phyloP scores from a whole-genome alignment of 2,113 vertebrate species.

The Tachysurus fulvidraco region DNA sequence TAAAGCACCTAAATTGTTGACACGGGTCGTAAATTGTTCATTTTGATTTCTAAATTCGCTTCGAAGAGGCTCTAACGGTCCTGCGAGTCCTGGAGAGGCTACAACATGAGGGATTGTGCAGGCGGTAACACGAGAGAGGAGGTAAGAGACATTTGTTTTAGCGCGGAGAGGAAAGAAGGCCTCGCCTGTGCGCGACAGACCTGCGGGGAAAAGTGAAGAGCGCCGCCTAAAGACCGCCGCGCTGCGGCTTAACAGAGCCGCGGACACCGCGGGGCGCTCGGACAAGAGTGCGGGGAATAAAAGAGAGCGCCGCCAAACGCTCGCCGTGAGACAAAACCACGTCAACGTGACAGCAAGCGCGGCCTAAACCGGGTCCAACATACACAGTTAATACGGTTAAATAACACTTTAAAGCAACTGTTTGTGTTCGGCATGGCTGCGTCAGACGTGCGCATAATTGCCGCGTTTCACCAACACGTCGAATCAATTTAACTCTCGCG shows the following conservation, averaged over 20 bases:
- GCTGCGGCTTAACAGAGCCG: slow-evolving; percentile 62
- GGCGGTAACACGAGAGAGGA: slow-evolving; percentile 68
- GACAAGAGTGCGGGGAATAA: slow-evolving; percentile 57
- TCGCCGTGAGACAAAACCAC: slow-evolving; percentile 69
- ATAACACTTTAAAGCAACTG: not conserved
- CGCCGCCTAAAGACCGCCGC: slow-evolving; percentile 81
- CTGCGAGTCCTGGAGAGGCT: slow-evolving; percentile 38
- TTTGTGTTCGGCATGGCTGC: not conserved
- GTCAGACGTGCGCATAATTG: not conserved
- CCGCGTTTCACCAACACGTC: not conserved
- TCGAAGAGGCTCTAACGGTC: not conserved
- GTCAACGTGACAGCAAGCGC: not conserved
- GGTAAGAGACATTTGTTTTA: slow-evolving; percentile 50
- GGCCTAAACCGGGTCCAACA: not conserved
- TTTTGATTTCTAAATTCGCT: not conserved
- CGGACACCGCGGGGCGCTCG: slow-evolving; percentile 73
- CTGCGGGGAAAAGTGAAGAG: slow-evolving; percentile 78
- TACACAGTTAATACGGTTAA: not conserved
- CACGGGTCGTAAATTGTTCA: not conserved
- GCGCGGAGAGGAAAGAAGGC: slow-evolving; percentile 68
- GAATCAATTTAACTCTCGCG: not conserved
- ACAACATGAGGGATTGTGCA: slow-evolving; percentile 56
- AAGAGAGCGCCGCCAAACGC: slow-evolving; percentile 78
- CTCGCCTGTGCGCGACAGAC: slow-evolving; percentile 65
- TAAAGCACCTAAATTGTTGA: not conserved